These are phyloP conservation scores for Arrhopalites spinosus DNA, from an alignment of 2,888 invertebrate species.

Conservation along the genomic window DNA sequence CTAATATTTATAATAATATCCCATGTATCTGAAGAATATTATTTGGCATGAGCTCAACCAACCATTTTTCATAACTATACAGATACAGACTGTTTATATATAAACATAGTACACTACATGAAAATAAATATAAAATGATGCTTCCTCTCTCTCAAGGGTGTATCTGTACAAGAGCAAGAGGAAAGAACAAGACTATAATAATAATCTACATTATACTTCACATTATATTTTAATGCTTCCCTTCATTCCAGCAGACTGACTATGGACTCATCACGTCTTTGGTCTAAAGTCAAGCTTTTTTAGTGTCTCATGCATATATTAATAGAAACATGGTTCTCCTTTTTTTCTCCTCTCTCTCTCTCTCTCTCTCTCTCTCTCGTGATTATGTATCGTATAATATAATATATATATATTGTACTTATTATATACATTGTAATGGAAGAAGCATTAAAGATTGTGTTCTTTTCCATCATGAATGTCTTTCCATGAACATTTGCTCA, in stretches of 20 bases:
- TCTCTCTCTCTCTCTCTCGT: background rate
- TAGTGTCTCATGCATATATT: constrained; percentile 9
- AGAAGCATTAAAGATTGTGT: background rate
- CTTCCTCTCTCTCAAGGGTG: constrained; percentile 23
- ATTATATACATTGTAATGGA: too few species aligned
- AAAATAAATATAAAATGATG: constrained; percentile 15
- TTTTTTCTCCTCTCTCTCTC: background rate
- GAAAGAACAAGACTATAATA: too few species aligned
- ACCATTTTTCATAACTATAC: background rate
- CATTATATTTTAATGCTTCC: constrained; percentile 36
- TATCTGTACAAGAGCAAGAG: constrained; percentile 18
- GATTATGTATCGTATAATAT: background rate
- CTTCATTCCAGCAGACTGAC: constrained; percentile 19
- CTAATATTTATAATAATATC: background rate
- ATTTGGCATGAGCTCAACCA: too few species aligned
- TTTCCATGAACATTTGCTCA: constrained; percentile 9
- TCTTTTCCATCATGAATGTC: background rate
- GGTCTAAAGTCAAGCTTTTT: background rate
- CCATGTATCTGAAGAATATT: background rate
- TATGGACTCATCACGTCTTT: constrained; percentile 22
- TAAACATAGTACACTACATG: background rate
- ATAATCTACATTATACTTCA: constrained; percentile 9
- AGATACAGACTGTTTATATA: background rate
- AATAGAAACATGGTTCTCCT: constrained; percentile 11
- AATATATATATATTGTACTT: background rate